Conservation (phyloP, 2,888 invertebrate species). For the Flexamia atlantica region DNA sequence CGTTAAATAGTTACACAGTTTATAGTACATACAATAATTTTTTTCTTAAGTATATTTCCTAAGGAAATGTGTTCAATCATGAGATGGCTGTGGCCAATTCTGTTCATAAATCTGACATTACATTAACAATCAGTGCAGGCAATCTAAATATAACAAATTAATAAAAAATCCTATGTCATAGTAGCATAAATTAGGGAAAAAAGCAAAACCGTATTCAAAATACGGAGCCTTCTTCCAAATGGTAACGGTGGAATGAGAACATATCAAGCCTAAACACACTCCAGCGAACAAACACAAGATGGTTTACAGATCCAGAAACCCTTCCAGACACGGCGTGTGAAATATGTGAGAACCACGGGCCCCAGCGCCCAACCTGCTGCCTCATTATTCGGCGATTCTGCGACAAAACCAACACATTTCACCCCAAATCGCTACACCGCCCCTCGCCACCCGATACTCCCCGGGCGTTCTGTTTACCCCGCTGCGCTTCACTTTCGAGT, state of each 20-base stretch:
- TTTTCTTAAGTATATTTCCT: too few species aligned
- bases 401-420: slow-evolving; percentile 56
- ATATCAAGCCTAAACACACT: background rate
- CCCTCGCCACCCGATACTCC: slow-evolving; percentile 47
- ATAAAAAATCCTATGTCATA: too few species aligned
- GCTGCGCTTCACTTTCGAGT: slow-evolving; percentile 35
- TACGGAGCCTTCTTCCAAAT: background rate
- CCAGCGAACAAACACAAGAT: slow-evolving; percentile 22
- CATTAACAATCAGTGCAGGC: too few species aligned
- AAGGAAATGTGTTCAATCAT: too few species aligned
- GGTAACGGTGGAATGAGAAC: background rate
- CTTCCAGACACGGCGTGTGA: background rate
- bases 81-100: too few species aligned
- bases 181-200: too few species aligned
- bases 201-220: too few species aligned
- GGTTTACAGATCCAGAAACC: background rate
- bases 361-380: slow-evolving; percentile 41
- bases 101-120: too few species aligned
- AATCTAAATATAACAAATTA: too few species aligned
- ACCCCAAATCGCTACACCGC: slow-evolving; percentile 55
- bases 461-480: too few species aligned
- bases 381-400: slow-evolving; percentile 60
- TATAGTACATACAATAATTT: too few species aligned
- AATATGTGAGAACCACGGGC: background rate
- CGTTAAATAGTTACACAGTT: too few species aligned